Conservation (phyloP, 30 jellyfish, hydroid and myxozoan genomes). For the Chrysaora quinquecirrha region DNA sequence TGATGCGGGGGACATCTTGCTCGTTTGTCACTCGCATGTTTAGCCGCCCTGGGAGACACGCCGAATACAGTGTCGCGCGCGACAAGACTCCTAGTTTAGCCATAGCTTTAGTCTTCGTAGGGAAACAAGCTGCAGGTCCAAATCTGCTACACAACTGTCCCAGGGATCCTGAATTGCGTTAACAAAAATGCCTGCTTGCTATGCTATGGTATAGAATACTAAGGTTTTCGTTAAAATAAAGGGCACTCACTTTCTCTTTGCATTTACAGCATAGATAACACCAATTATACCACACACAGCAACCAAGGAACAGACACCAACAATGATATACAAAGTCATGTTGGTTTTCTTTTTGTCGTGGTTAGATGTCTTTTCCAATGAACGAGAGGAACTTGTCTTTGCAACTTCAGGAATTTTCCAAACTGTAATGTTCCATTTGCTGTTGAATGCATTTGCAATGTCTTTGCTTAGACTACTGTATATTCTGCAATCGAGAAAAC, state of each 20-base stretch:
- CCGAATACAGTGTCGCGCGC: too few species aligned
- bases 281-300: slow-evolving; percentile 63
- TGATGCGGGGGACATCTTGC: too few species aligned
- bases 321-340: slow-evolving; percentile 51
- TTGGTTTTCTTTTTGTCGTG: not conserved
- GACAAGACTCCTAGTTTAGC: too few species aligned
- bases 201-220: too few species aligned
- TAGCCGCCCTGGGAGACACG: too few species aligned
- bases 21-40: too few species aligned
- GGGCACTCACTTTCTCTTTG: slow-evolving; percentile 52
- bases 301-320: slow-evolving; percentile 56
- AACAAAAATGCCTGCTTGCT: too few species aligned
- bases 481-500: not conserved
- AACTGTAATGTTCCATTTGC: slow-evolving; percentile 61
- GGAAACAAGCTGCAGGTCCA: too few species aligned
- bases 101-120: too few species aligned
- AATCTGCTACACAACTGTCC: too few species aligned
- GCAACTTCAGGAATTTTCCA: slow-evolving; percentile 72
- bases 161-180: too few species aligned
- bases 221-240: too few species aligned
- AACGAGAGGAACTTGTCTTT: not conserved
- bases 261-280: slow-evolving; percentile 51
- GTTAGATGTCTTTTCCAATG: not conserved
- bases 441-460: slow-evolving; percentile 22
- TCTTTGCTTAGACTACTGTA: slow-evolving; percentile 37